Conservation (phyloP, 2,113 vertebrate species). For the Pangasianodon hypophthalmus region DNA sequence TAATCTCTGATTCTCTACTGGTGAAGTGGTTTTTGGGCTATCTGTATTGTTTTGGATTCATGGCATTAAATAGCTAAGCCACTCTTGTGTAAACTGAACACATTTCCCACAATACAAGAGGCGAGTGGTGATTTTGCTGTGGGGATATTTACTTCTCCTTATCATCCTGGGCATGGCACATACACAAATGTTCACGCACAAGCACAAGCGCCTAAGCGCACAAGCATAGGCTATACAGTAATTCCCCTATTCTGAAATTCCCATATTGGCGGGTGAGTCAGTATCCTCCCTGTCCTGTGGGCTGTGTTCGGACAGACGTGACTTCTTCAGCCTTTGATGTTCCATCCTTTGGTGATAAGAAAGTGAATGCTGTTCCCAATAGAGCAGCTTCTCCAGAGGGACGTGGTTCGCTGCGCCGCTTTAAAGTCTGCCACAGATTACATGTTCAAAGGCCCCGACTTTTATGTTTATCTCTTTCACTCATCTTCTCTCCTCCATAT, state of each 20-base stretch:
- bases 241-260: conserved; percentile 29
- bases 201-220: not conserved
- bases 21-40: not conserved
- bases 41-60: not conserved
- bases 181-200: too few relatives aligned
- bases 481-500: conserved; percentile 56
- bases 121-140: conserved; percentile 23
- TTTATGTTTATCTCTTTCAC: conserved; percentile 57
- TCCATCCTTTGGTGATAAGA: conserved; percentile 59
- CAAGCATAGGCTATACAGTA: not conserved
- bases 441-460: conserved; percentile 74
- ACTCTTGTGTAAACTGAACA: not conserved
- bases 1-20: not conserved
- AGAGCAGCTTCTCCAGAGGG: conserved; percentile 42
- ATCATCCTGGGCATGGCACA: not conserved
- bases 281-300: conserved; percentile 60
- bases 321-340: conserved; percentile 58
- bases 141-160: conserved; percentile 5
- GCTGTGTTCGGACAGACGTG: conserved; percentile 57
- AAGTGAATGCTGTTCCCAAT: conserved; percentile 54
- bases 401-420: conserved; percentile 35
- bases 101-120: not conserved
- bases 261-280: conserved; percentile 13
- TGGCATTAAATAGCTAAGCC: not conserved
- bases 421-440: conserved; percentile 63